Conservation (phyloP, 1,140 invertebrate genomes). For the Paralvinella palmiformis region DNA sequence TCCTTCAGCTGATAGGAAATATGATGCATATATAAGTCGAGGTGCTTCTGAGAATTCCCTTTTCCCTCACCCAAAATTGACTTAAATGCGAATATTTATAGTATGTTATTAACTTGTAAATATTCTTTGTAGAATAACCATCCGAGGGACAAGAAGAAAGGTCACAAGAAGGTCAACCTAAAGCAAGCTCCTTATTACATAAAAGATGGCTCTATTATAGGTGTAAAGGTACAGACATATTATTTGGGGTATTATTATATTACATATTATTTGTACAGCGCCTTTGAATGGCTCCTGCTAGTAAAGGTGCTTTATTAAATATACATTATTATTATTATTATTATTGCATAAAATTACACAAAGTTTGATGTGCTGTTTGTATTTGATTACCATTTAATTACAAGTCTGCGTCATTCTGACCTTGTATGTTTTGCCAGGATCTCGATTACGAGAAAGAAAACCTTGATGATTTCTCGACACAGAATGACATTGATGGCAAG, state of each 20-base stretch:
- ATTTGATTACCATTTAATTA: not conserved
- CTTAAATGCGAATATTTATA: no score
- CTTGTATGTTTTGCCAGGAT: slow-evolving; percentile 22
- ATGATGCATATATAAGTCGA: no score
- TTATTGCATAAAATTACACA: not conserved
- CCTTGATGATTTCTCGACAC: slow-evolving; percentile 28
- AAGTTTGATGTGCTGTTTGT: not conserved
- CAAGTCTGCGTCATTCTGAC: not conserved
- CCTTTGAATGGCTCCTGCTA: not conserved
- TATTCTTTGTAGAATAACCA: not conserved
- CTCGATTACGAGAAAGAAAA: slow-evolving; percentile 23
- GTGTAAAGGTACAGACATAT: slow-evolving; percentile 36
- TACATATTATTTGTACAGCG: no score
- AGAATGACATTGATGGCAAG: slow-evolving; percentile 26
- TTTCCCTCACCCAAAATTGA: no score
- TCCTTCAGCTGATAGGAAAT: no score
- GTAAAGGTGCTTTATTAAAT: not conserved
- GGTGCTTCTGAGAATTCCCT: no score
- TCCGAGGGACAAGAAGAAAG: slow-evolving; percentile 24
- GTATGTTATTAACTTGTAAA: no score
- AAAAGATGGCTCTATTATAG: slow-evolving; percentile 41
- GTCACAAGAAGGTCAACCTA: slow-evolving; percentile 28
- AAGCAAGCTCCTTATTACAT: slow-evolving; percentile 35
- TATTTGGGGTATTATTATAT: no score
- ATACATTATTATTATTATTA: slow-evolving; percentile 3